These are phyloP conservation scores for Thyatira batis DNA, from an alignment of 2,888 invertebrate genomes.

Conservation along the genomic window DNA sequence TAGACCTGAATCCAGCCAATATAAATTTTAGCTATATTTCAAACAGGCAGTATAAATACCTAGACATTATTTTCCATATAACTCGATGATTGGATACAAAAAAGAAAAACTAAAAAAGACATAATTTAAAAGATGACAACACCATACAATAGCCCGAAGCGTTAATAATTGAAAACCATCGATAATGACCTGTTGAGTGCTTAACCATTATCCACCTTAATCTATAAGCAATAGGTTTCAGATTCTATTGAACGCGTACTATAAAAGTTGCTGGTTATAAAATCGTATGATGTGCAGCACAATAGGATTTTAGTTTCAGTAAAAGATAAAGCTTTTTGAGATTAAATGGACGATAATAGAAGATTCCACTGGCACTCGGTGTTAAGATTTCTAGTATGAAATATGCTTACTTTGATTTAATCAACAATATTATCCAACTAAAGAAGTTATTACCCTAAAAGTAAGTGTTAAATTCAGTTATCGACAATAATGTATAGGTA, in stretches of 20 bases:
- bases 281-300: constrained; percentile 39
- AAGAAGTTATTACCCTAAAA: background rate
- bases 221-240: background rate
- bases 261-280: constrained; percentile 31
- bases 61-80: background rate
- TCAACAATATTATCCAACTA: background rate
- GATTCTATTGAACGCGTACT: background rate
- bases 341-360: constrained; percentile 31
- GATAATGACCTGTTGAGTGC: constrained; percentile 6
- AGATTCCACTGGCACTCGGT: constrained; percentile 29
- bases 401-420: background rate
- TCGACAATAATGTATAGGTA: background rate
- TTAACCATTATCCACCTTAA: background rate
- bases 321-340: constrained; percentile 36
- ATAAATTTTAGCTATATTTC: background rate
- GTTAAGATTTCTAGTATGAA: background rate
- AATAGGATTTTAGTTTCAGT: constrained; percentile 35
- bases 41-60: background rate
- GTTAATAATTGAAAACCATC: constrained; percentile 7
- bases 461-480: background rate
- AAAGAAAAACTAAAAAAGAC: background rate
- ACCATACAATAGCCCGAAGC: constrained; percentile 1
- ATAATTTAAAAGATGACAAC: constrained; percentile 9
- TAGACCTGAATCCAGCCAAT: background rate
- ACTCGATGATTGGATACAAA: background rate